phyloP scores from a whole-genome alignment of 2,888 invertebrate species.

The Eilema depressum region DNA sequence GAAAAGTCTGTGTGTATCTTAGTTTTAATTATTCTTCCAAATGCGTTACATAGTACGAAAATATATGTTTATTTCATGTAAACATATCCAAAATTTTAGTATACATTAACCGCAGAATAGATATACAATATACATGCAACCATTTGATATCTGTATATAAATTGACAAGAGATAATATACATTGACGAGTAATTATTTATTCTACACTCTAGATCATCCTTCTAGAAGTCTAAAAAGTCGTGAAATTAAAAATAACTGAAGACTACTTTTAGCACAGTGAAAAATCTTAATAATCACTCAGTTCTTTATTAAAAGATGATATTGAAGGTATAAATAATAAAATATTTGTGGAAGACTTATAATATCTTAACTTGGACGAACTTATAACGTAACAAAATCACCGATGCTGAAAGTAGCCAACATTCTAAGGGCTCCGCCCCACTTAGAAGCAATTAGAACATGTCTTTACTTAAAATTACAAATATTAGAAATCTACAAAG shows the following conservation, averaged over 20 bases:
- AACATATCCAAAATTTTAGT: slow-evolving; percentile 34
- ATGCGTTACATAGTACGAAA: slow-evolving; percentile 27
- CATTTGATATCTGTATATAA: background rate
- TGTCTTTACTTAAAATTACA: background rate
- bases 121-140: background rate
- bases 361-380: too few relatives aligned
- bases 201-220: background rate
- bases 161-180: background rate
- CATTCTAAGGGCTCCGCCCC: background rate
- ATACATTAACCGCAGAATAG: slow-evolving; percentile 17
- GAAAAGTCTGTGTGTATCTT: slow-evolving; percentile 29
- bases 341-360: background rate
- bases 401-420: background rate
- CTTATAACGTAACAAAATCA: background rate
- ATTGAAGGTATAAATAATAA: background rate
- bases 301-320: background rate
- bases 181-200: background rate
- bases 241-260: background rate
- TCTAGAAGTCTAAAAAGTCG: background rate
- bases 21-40: slow-evolving; percentile 25
- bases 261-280: background rate
- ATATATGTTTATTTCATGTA: slow-evolving; percentile 30
- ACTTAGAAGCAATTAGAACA: background rate
- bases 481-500: too few relatives aligned
- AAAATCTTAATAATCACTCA: background rate